These are phyloP conservation scores for Corapipo altera DNA, from an alignment of 2,113 vertebrate genomes.

Conservation along the genomic window DNA sequence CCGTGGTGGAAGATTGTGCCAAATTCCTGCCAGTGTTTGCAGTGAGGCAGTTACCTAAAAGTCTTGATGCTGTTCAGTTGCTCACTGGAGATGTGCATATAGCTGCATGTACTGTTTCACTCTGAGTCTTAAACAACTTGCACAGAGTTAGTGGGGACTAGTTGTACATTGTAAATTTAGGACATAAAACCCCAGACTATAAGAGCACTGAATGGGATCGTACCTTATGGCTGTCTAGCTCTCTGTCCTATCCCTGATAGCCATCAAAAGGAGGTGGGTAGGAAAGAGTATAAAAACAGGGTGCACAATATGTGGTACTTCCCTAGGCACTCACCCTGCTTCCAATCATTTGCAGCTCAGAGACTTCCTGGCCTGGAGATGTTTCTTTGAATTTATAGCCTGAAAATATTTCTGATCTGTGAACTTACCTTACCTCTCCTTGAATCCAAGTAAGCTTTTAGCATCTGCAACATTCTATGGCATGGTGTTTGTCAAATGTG, in stretches of 20 bases:
- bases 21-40: neutral
- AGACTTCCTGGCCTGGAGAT: neutral
- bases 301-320: neutral
- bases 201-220: neutral
- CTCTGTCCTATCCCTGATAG: neutral
- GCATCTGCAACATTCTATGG: neutral
- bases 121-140: neutral
- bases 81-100: neutral
- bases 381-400: slow-evolving; percentile 8
- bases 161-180: accelerated
- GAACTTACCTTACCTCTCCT: neutral
- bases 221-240: neutral
- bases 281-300: neutral
- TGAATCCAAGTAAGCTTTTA: neutral
- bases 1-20: neutral
- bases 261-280: neutral
- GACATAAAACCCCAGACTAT: neutral
- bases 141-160: neutral
- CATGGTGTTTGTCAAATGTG: neutral
- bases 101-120: neutral
- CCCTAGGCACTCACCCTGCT: neutral
- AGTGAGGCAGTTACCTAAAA: neutral
- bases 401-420: neutral
- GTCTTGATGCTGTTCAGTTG: neutral
- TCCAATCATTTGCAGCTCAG: neutral